Evolutionary conservation across 2,888 invertebrate genomes (phyloP), one percentile per base, ranked within the genome.

Genomic region (Eurois occulta): DNA sequence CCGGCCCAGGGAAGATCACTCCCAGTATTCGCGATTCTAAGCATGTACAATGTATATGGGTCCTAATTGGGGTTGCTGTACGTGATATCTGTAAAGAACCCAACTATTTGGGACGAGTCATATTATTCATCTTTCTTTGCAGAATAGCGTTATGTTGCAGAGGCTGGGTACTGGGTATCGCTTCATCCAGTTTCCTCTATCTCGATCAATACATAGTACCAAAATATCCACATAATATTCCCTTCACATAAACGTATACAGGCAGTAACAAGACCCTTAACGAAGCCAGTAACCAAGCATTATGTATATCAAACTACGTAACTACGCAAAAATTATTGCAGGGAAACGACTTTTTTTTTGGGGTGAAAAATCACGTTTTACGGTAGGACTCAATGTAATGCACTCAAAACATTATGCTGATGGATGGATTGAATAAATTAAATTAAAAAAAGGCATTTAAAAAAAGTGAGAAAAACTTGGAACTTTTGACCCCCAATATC

Each of bases 31-130:
- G 11, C 21, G n/a, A 79, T 73, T 66, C 74, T 5, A 28, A 43
- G 48, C 73, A 74, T 74, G 72, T 35, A 41, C n/a, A 35, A 35
- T 28, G 32, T 48, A 58, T 58, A 48, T 48, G 13, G 46, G 32
- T 66, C 48, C 35, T 73, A 66, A 60, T 66, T 48, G 48, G 35
- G 41, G n/a, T 80, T 52, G 18, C 58, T 43, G 58, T 60, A 52
- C 66, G 48, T 74, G 41, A 43, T 35, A 73, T 65, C 32, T 41
- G n/a, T 79, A 32, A 32, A 41, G 21, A 65, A 35, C 11, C 32
- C n/a, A 28, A 64, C 11, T 11, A 52, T 52, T 62, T 64, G 13
- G 35, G 28, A 43, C 38, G 7, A 78, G 52, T 32, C 28, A 18
- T 38, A 52, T 18, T 38, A 28, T 24, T 35, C 0, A 41, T 67